Base-by-base conservation (phyloP, 2,113 vertebrate species). In the Hypomesus transpacificus region DNA sequence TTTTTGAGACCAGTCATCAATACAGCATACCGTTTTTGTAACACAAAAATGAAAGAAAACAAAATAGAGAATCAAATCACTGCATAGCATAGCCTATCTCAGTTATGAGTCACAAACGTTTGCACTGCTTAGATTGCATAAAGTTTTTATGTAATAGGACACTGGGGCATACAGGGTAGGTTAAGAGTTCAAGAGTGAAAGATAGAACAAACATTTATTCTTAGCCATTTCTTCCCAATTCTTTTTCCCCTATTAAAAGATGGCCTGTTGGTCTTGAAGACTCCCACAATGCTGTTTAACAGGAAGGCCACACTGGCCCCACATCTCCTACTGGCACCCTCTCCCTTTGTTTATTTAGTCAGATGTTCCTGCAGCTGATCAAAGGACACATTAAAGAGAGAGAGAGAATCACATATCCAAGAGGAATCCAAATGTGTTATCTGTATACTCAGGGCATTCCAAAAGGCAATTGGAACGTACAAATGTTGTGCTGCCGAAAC, bases 61-160 rank as follows among this genome's bases (percentile, higher is more conserved):
- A 34, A 77, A 70, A 51, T 56, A 54, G 54, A 59, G 14, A 52
- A 9, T 28, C 13, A 83, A 83, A 85, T 86, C 82, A 84, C 85
- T 85, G 87, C 83, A 84, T 83, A 85, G 87, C 83, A 84, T 83
- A 85, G 82, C 74, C 76, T 87, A 82, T 81, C 74, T 70, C 81
- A 85, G 80, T 86, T 87, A 83, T 90, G 89, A 92, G 80, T 92
- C 89, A 91, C 75, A 78, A 87, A 74, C 83, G 79, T 88, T 77
- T 78, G 85, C 80, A 74, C 77, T 83, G 86, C 84, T 87, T 81
- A 76, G 80, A 86, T 92, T 91, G 86, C 90, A 87, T 91, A 90
- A 91, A 88, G 78, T 87, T 87, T 91, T 91, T 91, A 91, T 89
- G 87, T 90, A 92, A 91, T 86, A 82, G 84, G 88, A 87, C 84